Percentiles rank a stretch among this genome's conserved stretches.
Evolutionary conservation across 2,888 invertebrate genomes (phyloP).

Genomic region (Alitta virens): DNA sequence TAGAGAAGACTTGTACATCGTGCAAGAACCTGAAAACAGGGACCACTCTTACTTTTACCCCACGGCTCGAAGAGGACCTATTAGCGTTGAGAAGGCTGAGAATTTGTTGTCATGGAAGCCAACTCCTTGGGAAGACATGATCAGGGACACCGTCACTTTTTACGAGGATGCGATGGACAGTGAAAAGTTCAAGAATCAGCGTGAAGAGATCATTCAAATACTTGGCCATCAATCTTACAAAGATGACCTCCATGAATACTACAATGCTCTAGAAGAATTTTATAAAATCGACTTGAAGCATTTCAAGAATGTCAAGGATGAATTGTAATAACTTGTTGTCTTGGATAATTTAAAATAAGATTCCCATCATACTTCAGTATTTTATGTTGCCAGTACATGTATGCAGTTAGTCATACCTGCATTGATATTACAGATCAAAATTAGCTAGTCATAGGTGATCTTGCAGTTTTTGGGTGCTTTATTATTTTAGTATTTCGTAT

Average conservation of each 20-base stretch:
- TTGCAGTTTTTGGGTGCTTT: no score
- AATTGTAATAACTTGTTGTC: conserved; percentile 25
- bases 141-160: conserved; percentile 51
- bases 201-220: conserved; percentile 44
- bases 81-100: conserved; percentile 53
- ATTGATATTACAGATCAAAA: no score
- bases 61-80: conserved; percentile 54
- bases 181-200: conserved; percentile 31
- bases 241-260: conserved; percentile 24
- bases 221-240: conserved; percentile 35
- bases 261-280: conserved; percentile 23
- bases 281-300: conserved; percentile 29
- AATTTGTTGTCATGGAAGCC: conserved; percentile 51
- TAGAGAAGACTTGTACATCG: conserved; percentile 18
- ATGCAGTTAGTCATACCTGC: no score
- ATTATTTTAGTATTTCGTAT: no score
- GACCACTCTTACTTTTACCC: conserved; percentile 51
- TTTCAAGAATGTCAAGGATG: conserved; percentile 28
- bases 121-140: conserved; percentile 46
- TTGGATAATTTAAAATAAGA: not conserved
- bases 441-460: no score
- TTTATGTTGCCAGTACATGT: no score
- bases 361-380: not conserved
- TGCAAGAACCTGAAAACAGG: conserved; percentile 14
- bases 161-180: conserved; percentile 52